phyloP scores from a whole-genome alignment of 2,797 vertebrate genomes.

The Lacerta agilis region DNA sequence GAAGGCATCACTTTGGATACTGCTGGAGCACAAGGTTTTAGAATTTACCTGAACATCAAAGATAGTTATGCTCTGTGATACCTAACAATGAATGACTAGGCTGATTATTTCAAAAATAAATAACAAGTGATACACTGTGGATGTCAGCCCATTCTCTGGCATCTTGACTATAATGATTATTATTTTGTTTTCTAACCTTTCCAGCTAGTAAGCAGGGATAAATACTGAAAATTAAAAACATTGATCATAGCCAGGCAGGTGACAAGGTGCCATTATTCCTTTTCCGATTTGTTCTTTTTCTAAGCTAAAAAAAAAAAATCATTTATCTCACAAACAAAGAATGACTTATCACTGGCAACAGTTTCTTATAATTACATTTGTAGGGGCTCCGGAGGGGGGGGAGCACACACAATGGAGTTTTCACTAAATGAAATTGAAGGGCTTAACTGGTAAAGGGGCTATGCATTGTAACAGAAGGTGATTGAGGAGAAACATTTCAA shows the following conservation, averaged over 20 bases:
- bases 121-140: constrained; percentile 43
- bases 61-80: constrained; percentile 6
- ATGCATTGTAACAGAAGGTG: not conserved
- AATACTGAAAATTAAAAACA: constrained; percentile 66
- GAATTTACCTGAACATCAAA: constrained; percentile 1
- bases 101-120: constrained; percentile 58
- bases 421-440: not conserved
- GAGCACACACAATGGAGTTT: not conserved
- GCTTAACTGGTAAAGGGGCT: not conserved
- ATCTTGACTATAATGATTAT: constrained; percentile 62
- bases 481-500: not conserved
- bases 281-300: constrained; percentile 18
- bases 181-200: constrained; percentile 65
- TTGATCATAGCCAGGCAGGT: constrained; percentile 48
- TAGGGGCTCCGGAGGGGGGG: not conserved
- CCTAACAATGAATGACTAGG: constrained; percentile 15
- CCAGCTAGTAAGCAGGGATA: constrained; percentile 53
- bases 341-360: not conserved
- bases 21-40: not conserved
- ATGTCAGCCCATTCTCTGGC: constrained; percentile 49
- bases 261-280: constrained; percentile 38
- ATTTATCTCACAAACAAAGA: constrained; percentile 11
- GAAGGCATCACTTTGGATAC: no score
- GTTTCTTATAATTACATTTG: constrained; percentile 16
- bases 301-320: not conserved